These are phyloP conservation scores for Panurus biarmicus DNA, from an alignment of 2,113 vertebrate genomes.

Conservation along the genomic window DNA sequence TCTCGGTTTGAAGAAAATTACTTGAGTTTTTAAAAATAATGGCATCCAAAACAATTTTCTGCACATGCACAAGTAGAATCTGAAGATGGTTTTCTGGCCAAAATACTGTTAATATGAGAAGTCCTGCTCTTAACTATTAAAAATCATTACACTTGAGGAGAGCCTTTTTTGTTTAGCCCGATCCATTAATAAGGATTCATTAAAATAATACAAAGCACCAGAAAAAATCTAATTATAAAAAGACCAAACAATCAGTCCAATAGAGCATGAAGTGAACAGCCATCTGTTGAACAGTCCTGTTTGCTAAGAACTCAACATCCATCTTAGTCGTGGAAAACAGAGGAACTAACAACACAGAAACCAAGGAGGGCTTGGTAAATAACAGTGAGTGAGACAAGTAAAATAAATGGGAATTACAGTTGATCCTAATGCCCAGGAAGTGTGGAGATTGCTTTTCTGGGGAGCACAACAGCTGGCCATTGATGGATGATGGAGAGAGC, in stretches of 20 bases:
- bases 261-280: slow-evolving; percentile 40
- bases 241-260: slow-evolving; percentile 38
- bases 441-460: not conserved
- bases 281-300: slow-evolving; percentile 42
- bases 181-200: slow-evolving; percentile 47
- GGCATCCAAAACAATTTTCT: not conserved
- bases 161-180: slow-evolving; percentile 10
- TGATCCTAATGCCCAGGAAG: not conserved
- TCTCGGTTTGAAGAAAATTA: slow-evolving; percentile 23
- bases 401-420: not conserved
- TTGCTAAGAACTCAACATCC: slow-evolving; percentile 33
- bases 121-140: not conserved
- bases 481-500: not conserved
- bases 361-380: not conserved
- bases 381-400: not conserved
- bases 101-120: not conserved
- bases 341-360: not conserved
- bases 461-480: fast-evolving
- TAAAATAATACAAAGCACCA: slow-evolving; percentile 57
- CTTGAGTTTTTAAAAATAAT: slow-evolving; percentile 8
- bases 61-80: not conserved
- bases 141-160: not conserved
- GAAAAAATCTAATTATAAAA: slow-evolving; percentile 45
- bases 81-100: not conserved
- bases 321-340: not conserved